A percentile compares a stretch with the other conserved stretches of the same genome.
phyloP scores from a whole-genome alignment of 2,113 vertebrate species.

The Pseudois nayaur region DNA sequence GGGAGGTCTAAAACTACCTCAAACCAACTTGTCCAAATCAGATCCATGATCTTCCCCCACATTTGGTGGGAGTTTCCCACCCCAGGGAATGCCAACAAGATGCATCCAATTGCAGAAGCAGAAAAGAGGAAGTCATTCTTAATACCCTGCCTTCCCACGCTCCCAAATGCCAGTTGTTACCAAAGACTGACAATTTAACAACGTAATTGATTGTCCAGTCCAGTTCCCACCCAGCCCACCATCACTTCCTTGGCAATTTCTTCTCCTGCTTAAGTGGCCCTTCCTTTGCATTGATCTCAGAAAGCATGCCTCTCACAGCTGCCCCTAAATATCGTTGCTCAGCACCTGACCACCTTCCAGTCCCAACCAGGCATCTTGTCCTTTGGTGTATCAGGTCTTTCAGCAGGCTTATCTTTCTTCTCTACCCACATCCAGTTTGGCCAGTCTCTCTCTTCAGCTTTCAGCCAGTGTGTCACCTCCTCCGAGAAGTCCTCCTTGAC shows the following conservation, averaged over 20 bases:
- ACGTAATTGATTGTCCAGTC: neutral
- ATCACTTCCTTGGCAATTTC: neutral
- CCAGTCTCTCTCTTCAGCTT: neutral
- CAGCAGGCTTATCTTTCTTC: neutral
- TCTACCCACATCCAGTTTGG: neutral
- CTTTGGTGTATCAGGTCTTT: neutral
- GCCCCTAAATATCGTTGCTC: neutral
- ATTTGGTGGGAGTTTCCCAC: neutral
- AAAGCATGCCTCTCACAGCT: neutral
- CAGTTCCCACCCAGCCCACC: neutral
- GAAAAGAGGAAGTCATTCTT: neutral
- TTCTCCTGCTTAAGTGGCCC: neutral
- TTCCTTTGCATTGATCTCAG: neutral
- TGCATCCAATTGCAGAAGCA: neutral
- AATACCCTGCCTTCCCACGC: neutral
- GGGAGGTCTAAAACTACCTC: neutral
- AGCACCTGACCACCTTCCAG: neutral
- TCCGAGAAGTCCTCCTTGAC: neutral
- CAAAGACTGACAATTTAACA: neutral
- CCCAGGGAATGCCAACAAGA: neutral
- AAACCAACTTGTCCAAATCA: neutral
- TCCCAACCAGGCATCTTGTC: fast-evolving
- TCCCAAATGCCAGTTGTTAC: neutral
- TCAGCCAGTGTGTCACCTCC: neutral
- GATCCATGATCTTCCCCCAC: neutral